Evolutionary conservation across 2,888 invertebrate genomes (phyloP).

Genomic region (Gordius sp.): DNA sequence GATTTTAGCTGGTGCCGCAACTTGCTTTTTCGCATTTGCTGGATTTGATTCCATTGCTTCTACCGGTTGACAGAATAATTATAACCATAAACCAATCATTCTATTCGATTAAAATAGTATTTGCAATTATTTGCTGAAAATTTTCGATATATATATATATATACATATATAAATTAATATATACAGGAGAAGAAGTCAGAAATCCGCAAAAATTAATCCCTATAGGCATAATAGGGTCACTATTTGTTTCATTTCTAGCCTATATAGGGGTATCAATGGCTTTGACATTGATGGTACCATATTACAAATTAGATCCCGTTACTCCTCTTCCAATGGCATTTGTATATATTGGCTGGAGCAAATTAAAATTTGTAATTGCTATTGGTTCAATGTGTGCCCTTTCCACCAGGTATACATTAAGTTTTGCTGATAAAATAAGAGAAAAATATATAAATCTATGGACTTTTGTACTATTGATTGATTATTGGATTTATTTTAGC

Average conservation of each 20-base stretch:
- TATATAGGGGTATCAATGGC: constrained; percentile 72
- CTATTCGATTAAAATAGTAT: not conserved
- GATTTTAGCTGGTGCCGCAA: constrained; percentile 30
- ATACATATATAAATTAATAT: not conserved
- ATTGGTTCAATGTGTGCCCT: constrained; percentile 53
- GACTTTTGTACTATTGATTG: no score
- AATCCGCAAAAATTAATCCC: constrained; percentile 73
- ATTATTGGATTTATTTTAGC: constrained; percentile 28
- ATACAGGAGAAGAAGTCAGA: constrained; percentile 59
- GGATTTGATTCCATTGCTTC: constrained; percentile 59
- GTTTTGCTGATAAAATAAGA: no score
- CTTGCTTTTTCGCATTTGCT: constrained; percentile 62
- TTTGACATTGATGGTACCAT: constrained; percentile 66
- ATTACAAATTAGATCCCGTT: constrained; percentile 37
- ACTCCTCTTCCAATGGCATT: constrained; percentile 51
- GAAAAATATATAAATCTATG: no score
- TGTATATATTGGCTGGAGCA: constrained; percentile 42
- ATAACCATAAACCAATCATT: not conserved
- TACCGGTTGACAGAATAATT: constrained; percentile 26
- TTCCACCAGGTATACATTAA: constrained; percentile 48
- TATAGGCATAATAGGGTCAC: constrained; percentile 54
- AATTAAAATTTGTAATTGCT: constrained; percentile 49
- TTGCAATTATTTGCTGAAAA: not conserved
- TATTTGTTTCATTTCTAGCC: constrained; percentile 52
- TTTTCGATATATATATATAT: constrained; percentile 54